Base-by-base conservation (phyloP, 2,888 invertebrate genomes). In the Stenichneumon culpator region DNA sequence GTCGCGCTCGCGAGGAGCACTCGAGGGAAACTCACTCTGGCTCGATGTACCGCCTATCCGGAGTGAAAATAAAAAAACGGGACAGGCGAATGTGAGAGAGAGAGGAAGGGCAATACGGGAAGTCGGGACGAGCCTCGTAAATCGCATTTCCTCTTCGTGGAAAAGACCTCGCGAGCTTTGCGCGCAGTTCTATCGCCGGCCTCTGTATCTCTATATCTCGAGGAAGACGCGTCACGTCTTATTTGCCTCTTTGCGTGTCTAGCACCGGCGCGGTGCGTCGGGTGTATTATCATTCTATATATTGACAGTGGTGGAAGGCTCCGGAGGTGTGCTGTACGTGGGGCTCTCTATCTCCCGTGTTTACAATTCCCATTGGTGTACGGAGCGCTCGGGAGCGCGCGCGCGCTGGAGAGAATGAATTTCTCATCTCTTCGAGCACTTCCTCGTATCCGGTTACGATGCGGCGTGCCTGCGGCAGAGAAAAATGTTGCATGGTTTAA, bases 71-170 rank as follows among this genome's bases (percentile, higher is more conserved):
- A 50, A 50, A 79, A 70, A 63, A 19, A 70, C 50, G 25, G 67
- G 67, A 72, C 65, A 79, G 74, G 16, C 63, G 54, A 54, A 50
- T 11, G 70, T 0, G 28, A 28, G 28, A 5, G 28, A 75, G 67
- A 77, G 75, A 82, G 82, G 82, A 85, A 79, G 75, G 79, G 65
- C 70, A 60, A 79, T 79, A 79, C 79, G 65, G 84, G 84, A 81
- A 82, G 84, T 79, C 74, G 57, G 70, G 81, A 32, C 73, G 73
- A 74, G 79, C 78, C 79, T 75, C 74, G 84, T 72, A 75, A 85
- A 85, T 85, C 57, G 84, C 82, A 79, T 85, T 85, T 79, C 84
- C 84, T 82, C 78, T 72, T 82, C 72, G 79, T 52, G 44, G 84
- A 83, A 79, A 83, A 39, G 79, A 69, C 39, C 57, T 69, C 36